Conservation (phyloP, 2,797 vertebrate genomes). For the Melanotaenia boesemani region DNA sequence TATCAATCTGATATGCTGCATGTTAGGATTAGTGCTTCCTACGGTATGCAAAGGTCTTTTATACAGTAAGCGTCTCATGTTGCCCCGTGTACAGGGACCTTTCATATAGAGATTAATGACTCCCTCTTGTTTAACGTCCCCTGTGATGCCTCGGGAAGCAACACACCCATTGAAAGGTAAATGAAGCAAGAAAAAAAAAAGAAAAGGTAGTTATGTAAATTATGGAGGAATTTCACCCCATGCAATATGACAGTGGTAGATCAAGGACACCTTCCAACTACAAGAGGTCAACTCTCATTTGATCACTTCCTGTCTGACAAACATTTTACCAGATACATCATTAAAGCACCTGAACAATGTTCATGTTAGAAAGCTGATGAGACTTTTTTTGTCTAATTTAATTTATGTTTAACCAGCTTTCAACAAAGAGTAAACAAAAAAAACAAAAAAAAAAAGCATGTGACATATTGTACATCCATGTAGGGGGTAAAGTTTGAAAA, state of each 20-base stretch:
- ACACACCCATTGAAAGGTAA: background rate
- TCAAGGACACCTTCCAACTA: background rate
- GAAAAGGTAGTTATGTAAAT: background rate
- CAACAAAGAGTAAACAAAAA: background rate
- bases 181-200: background rate
- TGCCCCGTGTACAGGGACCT: no score
- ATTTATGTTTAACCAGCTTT: background rate
- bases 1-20: no score
- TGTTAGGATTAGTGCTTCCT: no score
- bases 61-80: no score
- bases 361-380: conserved; percentile 7
- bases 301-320: conserved; percentile 30
- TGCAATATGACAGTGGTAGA: conserved; percentile 37
- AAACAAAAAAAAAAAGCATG: background rate
- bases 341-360: conserved; percentile 51
- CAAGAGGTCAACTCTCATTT: conserved; percentile 43
- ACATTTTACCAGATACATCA: conserved; percentile 36
- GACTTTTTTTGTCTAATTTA: conserved; percentile 6
- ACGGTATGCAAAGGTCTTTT: no score
- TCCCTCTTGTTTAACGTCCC: background rate
- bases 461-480: background rate
- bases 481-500: background rate
- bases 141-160: background rate
- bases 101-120: no score
- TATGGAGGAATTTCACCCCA: conserved; percentile 23